Percentiles rank a stretch among this genome's conserved stretches.
phyloP scores from a whole-genome alignment of 1,140 invertebrate genomes.

The Aporrectodea caliginosa region DNA sequence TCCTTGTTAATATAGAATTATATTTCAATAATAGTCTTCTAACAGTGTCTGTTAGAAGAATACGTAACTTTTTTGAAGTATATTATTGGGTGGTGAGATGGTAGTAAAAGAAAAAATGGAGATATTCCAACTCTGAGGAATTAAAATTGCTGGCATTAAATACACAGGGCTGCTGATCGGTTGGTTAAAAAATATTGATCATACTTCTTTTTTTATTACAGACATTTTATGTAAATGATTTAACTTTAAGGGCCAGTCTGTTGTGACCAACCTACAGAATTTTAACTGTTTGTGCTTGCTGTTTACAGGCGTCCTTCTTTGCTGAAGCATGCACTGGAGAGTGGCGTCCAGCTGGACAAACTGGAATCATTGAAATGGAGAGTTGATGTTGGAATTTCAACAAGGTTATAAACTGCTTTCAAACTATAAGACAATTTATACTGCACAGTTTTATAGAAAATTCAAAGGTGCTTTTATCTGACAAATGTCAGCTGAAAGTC shows the following conservation, averaged over 20 bases:
- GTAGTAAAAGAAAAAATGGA: no score
- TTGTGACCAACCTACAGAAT: neutral
- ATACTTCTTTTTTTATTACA: neutral
- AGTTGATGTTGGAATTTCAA: neutral
- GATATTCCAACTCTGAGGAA: no score
- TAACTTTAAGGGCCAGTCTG: neutral
- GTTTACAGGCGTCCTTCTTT: neutral
- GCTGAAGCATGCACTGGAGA: neutral
- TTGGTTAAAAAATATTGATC: neutral
- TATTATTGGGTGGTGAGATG: no score
- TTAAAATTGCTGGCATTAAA: neutral
- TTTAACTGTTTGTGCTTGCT: neutral
- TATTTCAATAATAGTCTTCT: no score
- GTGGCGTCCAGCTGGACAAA: neutral
- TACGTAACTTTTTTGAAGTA: no score
- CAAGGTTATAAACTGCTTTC: neutral
- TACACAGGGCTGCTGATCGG: no score
- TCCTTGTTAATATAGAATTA: neutral
- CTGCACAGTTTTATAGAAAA: no score
- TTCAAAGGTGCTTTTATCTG: no score
- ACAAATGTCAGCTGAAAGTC: no score
- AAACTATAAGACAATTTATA: no score
- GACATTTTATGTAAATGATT: neutral
- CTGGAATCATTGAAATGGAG: neutral
- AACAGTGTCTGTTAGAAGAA: no score